Base-by-base conservation (phyloP, 2,888 invertebrate genomes). In the Erebia epiphron region DNA sequence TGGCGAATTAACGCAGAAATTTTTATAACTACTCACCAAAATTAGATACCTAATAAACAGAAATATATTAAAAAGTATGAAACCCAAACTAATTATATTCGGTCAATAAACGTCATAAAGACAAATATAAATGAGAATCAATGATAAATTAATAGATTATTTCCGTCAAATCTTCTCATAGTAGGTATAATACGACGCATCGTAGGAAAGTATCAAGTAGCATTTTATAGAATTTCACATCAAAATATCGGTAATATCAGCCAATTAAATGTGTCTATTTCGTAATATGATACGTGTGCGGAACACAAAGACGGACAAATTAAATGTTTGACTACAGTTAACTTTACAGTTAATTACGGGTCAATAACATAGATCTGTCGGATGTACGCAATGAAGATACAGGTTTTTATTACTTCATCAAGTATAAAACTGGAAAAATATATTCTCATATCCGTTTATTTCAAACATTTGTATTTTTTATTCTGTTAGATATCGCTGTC, bases 241-340 rank as follows among this genome's bases (percentile, higher is more conserved):
- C 62, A 62, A 71, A 66, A 68, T 75, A 74, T 75, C 73, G 75
- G 73, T 71, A 70, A 73, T 73, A 69, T 70, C 67, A 69, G 67
- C 69, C 73, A 76, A 74, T 75, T 76, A 75, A 71, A 72, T 70
- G 70, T 67, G 74, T 75, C 80, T 76, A 80, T 78, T 82, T 76
- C 77, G 82, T 79, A 80, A 83, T 84, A 84, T 80, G 73, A 75
- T 79, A 87, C 84, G 82, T 84, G 84, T 82, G 83, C 80, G 79
- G 80, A 81, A 81, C 76, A 77, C 78, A 77, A 81, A 81, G 77
- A 83, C 83, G 80, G 80, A 83, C 82, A 86, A 88, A 90, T 87
- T 87, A 88, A 89, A 89, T 86, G 85, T 89, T 87, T 86, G 83
- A 86, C 85, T 86, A 91, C 91, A 86, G 91, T 90, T 91, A 91